Conservation (phyloP, 2,113 vertebrate genomes). For the Todiramphus chloris region DNA sequence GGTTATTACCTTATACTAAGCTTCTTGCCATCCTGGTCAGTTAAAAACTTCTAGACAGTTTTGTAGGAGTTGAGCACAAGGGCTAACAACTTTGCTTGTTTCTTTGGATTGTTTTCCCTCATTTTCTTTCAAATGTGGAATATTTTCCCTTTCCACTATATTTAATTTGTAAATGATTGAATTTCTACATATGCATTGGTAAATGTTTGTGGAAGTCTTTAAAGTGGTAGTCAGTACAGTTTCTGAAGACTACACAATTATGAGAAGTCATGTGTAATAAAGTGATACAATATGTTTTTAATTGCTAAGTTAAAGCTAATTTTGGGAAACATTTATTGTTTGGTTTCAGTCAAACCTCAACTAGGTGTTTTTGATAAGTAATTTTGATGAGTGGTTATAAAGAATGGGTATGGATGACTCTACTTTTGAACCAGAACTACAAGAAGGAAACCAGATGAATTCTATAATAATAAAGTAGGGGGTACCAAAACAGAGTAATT, state of each 20-base stretch:
- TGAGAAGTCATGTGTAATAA: background rate
- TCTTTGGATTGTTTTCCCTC: background rate
- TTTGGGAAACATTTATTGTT: background rate
- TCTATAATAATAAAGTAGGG: background rate
- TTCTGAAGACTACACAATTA: background rate
- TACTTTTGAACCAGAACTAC: background rate
- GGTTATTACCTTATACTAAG: background rate
- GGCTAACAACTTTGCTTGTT: background rate
- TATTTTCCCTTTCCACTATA: background rate
- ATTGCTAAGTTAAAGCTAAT: background rate
- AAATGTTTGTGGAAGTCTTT: background rate
- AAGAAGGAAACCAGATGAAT: background rate
- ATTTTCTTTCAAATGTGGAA: background rate
- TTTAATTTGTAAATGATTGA: background rate
- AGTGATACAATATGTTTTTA: background rate
- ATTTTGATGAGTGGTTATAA: background rate
- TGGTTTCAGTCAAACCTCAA: background rate
- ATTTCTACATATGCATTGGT: background rate
- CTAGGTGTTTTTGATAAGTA: background rate
- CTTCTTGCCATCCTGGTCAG: background rate
- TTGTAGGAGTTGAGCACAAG: background rate
- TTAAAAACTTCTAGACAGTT: background rate
- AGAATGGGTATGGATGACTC: background rate
- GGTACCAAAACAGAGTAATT: background rate
- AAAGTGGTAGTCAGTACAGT: background rate